Evolutionary conservation across 2,888 invertebrate species (phyloP).

Genomic region (Lordiphosa andalusiaca): DNA sequence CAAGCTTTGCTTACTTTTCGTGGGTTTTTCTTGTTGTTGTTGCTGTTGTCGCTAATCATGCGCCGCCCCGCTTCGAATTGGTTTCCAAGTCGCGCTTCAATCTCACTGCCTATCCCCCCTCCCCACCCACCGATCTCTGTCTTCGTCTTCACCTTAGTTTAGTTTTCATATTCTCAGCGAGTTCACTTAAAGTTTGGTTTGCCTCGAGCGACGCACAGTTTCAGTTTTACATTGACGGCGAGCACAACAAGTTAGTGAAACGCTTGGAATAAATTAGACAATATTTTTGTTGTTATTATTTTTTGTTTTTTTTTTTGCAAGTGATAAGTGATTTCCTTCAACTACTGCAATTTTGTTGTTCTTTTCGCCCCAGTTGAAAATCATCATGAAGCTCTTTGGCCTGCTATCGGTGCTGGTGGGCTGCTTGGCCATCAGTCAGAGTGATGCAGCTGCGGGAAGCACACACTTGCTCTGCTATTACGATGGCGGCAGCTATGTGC

Average conservation of each 20-base stretch:
- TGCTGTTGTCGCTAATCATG: slow-evolving; percentile 12
- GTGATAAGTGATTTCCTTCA: neutral
- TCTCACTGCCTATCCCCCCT: slow-evolving; percentile 44
- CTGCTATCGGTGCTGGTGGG: slow-evolving; percentile 65
- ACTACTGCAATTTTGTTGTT: slow-evolving; percentile 3
- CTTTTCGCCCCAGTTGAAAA: slow-evolving; percentile 13
- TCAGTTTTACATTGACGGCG: slow-evolving; percentile 61
- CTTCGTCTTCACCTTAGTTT: slow-evolving; percentile 21
- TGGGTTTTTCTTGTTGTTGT: neutral
- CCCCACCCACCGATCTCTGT: slow-evolving; percentile 15
- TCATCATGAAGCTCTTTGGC: slow-evolving; percentile 75
- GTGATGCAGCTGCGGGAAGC: slow-evolving; percentile 42
- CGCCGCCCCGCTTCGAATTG: slow-evolving; percentile 28
- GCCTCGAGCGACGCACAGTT: slow-evolving; percentile 56
- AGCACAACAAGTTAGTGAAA: slow-evolving; percentile 57
- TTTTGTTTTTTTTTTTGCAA: slow-evolving; percentile 4
- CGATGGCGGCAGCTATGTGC: slow-evolving; percentile 74
- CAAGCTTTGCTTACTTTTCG: slow-evolving; percentile 2
- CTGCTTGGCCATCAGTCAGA: slow-evolving; percentile 56
- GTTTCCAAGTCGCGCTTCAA: slow-evolving; percentile 47
- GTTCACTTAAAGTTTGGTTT: slow-evolving; percentile 60
- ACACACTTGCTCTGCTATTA: slow-evolving; percentile 75
- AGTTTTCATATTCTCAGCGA: slow-evolving; percentile 48
- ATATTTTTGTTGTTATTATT: neutral
- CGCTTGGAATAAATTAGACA: slow-evolving; percentile 16